phyloP scores from a whole-genome alignment of 2,113 vertebrate species.

The Xiphophorus couchianus region DNA sequence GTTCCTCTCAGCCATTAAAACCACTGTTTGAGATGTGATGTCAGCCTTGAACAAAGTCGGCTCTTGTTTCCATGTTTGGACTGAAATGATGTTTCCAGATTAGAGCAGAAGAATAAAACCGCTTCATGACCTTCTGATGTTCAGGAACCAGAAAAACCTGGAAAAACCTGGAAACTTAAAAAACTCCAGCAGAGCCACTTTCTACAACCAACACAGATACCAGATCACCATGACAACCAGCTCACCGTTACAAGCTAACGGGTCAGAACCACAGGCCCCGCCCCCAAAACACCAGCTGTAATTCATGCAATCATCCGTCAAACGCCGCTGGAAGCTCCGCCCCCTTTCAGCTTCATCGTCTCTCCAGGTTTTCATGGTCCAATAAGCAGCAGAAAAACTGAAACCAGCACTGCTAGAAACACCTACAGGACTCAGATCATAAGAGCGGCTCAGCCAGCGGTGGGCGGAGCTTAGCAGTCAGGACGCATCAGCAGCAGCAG shows the following conservation, averaged over 20 bases:
- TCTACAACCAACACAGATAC: background rate
- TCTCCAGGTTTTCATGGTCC: background rate
- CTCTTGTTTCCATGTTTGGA: background rate
- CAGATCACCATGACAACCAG: background rate
- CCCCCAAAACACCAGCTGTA: background rate
- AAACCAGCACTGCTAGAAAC: conserved; percentile 41
- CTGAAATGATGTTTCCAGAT: background rate
- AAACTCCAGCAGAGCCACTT: background rate
- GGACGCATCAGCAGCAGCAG: background rate
- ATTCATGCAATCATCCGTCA: conserved; percentile 1
- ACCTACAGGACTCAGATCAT: conserved; percentile 10
- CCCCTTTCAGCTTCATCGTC: conserved; percentile 4
- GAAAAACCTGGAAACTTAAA: background rate
- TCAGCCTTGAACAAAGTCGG: background rate
- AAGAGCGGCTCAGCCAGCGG: conserved; percentile 18
- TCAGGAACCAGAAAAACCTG: background rate
- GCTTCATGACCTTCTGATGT: background rate
- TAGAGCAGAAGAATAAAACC: background rate
- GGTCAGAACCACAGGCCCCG: conserved; percentile 2
- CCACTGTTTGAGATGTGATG: conserved; percentile 1
- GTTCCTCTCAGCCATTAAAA: conserved; percentile 15
- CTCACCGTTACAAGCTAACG: conserved; percentile 2
- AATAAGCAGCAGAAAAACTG: background rate
- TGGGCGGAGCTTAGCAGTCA: conserved; percentile 2
- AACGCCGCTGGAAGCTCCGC: conserved; percentile 1